Conservation (phyloP, 1,140 invertebrate genomes). For the Nasonia giraulti region DNA sequence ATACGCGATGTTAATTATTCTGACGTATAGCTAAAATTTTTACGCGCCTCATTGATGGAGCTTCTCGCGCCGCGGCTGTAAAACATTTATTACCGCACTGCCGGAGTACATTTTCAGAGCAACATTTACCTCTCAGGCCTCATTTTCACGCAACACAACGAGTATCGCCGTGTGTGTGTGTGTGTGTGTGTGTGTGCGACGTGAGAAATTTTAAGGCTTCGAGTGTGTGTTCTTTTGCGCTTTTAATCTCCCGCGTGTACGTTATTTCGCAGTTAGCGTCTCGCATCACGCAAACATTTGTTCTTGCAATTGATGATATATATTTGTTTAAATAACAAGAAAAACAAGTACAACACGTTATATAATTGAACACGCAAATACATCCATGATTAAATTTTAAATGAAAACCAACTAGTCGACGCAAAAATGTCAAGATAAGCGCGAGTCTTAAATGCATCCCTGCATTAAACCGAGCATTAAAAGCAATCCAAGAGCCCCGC, state of each 20-base stretch:
- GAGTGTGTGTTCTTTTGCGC: too few species aligned
- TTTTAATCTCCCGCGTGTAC: too few species aligned
- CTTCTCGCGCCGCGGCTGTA: conserved; percentile 26
- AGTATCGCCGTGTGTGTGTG: background rate
- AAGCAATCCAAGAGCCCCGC: background rate
- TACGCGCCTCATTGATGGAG: conserved; percentile 24
- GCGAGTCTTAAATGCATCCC: too few species aligned
- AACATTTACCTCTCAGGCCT: conserved; percentile 47
- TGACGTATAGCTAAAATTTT: conserved; percentile 33
- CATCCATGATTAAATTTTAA: background rate
- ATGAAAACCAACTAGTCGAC: too few species aligned
- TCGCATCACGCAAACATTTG: too few species aligned
- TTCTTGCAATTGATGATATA: too few species aligned
- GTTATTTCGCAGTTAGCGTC: too few species aligned
- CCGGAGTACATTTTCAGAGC: conserved; percentile 26
- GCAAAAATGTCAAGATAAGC: background rate
- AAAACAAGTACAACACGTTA: background rate
- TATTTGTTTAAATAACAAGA: background rate
- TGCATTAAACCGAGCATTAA: too few species aligned
- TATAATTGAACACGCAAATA: background rate
- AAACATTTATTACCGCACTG: conserved; percentile 38
- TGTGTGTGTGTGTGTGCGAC: too few species aligned
- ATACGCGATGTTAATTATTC: conserved; percentile 41
- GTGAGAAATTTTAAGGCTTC: too few species aligned
- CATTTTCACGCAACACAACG: conserved; percentile 35